These are phyloP conservation scores for Kryphioiulus occultus DNA, from an alignment of 2,888 invertebrate genomes.

Conservation along the genomic window DNA sequence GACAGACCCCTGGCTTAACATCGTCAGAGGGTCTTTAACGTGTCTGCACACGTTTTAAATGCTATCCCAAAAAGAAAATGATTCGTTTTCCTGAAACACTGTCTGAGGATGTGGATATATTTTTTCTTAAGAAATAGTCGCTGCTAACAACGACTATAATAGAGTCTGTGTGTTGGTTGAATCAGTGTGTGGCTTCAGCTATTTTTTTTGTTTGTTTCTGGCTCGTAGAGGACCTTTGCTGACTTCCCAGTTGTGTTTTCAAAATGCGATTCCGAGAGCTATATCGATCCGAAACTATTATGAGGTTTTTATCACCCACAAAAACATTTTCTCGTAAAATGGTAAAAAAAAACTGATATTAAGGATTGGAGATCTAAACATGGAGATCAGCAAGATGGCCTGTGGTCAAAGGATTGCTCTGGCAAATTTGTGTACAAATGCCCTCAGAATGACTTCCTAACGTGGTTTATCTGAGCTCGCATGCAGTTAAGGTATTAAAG, in stretches of 20 bases:
- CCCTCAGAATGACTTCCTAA: no score
- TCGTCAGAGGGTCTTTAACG: background rate
- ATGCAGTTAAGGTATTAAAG: no score
- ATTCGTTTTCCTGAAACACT: background rate
- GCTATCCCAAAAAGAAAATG: background rate
- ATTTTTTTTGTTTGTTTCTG: no score
- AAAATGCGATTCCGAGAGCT: background rate
- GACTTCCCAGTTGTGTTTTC: background rate
- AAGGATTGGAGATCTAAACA: no score
- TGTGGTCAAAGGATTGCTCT: no score
- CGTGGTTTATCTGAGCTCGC: no score
- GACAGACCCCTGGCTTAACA: background rate
- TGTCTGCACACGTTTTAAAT: constrained; percentile 5
- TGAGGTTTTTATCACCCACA: background rate
- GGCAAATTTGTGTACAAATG: no score
- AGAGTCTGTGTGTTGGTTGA: background rate
- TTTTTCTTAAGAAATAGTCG: background rate
- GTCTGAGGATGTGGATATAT: no score
- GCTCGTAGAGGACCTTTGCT: background rate
- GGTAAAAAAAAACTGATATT: no score
- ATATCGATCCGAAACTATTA: background rate
- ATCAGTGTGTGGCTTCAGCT: no score
- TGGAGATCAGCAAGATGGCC: no score
- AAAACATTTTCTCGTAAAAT: background rate
- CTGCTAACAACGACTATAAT: background rate